phyloP scores from a whole-genome alignment of 1,140 invertebrate genomes.

The Elymnias hypermnestra region DNA sequence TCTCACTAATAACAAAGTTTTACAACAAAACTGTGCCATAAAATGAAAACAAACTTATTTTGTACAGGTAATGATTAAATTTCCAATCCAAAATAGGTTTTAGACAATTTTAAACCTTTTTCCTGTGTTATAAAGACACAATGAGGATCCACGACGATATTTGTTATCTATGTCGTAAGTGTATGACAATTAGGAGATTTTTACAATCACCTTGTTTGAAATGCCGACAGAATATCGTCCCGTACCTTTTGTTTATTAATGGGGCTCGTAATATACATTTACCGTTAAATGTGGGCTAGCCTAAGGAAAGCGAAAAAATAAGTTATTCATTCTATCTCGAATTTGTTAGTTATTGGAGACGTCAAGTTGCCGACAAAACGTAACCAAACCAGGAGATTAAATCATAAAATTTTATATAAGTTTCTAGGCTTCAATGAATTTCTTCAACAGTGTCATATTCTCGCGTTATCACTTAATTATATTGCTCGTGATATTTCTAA shows the following conservation, averaged over 20 bases:
- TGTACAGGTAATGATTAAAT: constrained; percentile 1
- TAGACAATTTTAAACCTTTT: constrained; percentile 11
- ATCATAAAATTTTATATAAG: too few relatives aligned
- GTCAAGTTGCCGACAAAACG: too few relatives aligned
- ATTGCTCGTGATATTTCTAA: too few relatives aligned
- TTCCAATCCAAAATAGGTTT: not conserved
- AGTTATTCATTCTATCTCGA: too few relatives aligned
- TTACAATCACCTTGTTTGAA: constrained; percentile 24
- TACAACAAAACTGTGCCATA: constrained; percentile 5
- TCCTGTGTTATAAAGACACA: constrained; percentile 6
- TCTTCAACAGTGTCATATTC: too few relatives aligned
- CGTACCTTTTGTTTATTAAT: constrained; percentile 16
- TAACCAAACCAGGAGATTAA: too few relatives aligned
- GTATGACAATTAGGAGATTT: constrained; percentile 24
- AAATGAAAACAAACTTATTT: constrained; percentile 10
- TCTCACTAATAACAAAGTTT: too few relatives aligned
- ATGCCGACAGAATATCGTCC: constrained; percentile 5
- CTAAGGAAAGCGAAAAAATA: too few relatives aligned
- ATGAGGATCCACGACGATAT: not conserved
- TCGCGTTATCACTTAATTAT: too few relatives aligned
- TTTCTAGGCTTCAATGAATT: too few relatives aligned
- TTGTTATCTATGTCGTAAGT: not conserved
- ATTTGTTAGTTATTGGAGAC: too few relatives aligned
- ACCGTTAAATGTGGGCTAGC: constrained; percentile 14
- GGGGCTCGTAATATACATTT: constrained; percentile 3